A percentile compares a stretch with the other conserved stretches of the same genome.
Evolutionary conservation across 1,140 invertebrate genomes (phyloP).

Genomic region (Saccostrea glomerata): DNA sequence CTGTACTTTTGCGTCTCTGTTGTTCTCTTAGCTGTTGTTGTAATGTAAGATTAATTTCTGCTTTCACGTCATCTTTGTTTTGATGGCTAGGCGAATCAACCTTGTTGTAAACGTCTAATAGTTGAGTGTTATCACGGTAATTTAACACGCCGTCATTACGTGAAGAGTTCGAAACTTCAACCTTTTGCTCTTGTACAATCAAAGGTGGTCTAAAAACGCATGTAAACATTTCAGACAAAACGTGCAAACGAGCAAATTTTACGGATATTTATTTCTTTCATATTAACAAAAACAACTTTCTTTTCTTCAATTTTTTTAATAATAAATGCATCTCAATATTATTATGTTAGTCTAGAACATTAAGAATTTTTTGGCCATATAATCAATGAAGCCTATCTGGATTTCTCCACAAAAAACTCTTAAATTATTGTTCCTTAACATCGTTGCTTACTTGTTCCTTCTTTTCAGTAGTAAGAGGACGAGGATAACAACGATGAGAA

Average conservation of each 20-base stretch:
- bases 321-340: no score
- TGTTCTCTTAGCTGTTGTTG: conserved; percentile 34
- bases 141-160: conserved; percentile 31
- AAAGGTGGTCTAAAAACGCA: conserved; percentile 1
- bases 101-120: conserved; percentile 22
- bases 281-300: no score
- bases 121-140: conserved; percentile 33
- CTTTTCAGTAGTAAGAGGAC: neutral
- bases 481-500: neutral
- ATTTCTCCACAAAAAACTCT: no score
- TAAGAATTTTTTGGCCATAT: no score
- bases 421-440: neutral
- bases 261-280: no score
- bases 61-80: conserved; percentile 8
- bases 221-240: neutral
- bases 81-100: neutral
- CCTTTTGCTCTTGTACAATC: conserved; percentile 30
- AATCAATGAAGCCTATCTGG: no score
- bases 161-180: neutral
- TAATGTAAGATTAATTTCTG: neutral
- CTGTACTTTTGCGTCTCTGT: conserved; percentile 22
- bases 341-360: no score
- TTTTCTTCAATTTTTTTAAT: no score
- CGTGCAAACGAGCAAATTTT: neutral
- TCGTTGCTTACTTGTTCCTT: conserved; percentile 10